phyloP scores from a whole-genome alignment of 2,113 vertebrate genomes.

The Solea solea region DNA sequence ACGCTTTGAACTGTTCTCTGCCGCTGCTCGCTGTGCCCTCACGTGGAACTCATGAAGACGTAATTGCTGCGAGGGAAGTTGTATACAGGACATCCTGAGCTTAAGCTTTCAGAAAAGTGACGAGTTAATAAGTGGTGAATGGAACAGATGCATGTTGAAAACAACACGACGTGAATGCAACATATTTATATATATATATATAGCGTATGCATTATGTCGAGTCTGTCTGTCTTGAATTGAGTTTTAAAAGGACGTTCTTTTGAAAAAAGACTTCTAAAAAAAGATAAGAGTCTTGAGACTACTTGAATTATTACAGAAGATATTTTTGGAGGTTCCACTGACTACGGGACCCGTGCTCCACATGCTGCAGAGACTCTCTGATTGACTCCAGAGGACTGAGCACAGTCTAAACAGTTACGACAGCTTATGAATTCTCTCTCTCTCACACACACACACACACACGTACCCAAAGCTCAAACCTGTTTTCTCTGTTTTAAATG shows the following conservation, averaged over 20 bases:
- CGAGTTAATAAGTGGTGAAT: too few species aligned
- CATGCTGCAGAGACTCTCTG: conserved; percentile 66
- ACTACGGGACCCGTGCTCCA: conserved; percentile 54
- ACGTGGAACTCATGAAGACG: too few species aligned
- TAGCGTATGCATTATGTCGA: neutral
- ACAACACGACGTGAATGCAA: neutral
- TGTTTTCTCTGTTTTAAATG: conserved; percentile 55
- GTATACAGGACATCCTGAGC: too few species aligned
- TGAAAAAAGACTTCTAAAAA: conserved; percentile 48
- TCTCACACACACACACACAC: conserved; percentile 25
- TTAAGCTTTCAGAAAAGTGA: too few species aligned
- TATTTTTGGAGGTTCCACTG: conserved; percentile 54
- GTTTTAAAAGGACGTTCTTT: conserved; percentile 51
- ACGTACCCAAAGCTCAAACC: conserved; percentile 34
- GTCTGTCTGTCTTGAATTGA: neutral
- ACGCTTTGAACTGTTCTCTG: too few species aligned
- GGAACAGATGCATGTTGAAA: too few species aligned
- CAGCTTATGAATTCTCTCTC: conserved; percentile 57
- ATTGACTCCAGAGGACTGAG: conserved; percentile 66
- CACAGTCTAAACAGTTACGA: conserved; percentile 68
- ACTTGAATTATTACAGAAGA: conserved; percentile 59
- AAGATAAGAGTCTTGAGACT: conserved; percentile 40
- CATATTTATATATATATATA: neutral
- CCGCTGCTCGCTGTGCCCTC: too few species aligned
- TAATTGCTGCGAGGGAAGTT: too few species aligned